These are phyloP conservation scores for Gonioctena quinquepunctata DNA, from an alignment of 1,140 invertebrate species.

Conservation along the genomic window DNA sequence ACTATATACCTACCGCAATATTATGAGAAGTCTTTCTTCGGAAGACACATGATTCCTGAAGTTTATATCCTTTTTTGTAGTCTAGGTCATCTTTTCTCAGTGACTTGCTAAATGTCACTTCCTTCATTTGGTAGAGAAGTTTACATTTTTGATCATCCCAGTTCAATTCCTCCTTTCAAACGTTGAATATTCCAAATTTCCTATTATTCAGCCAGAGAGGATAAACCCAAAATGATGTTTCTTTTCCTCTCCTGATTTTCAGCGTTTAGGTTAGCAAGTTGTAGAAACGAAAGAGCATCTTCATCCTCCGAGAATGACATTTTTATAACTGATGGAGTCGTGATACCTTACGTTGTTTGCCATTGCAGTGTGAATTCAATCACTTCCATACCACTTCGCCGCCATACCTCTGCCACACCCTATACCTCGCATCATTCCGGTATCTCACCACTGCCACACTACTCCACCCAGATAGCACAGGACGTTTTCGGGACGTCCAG, in stretches of 20 bases:
- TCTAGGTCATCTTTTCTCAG: slow-evolving; percentile 9
- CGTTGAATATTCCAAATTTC: slow-evolving; percentile 15
- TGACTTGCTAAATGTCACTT: slow-evolving; percentile 13
- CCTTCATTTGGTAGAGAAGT: slow-evolving; percentile 14
- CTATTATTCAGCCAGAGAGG: slow-evolving; percentile 20
- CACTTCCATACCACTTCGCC: slow-evolving; percentile 8
- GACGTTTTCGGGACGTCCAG: too few species aligned
- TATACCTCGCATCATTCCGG: not conserved
- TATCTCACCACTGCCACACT: not conserved
- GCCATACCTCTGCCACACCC: not conserved
- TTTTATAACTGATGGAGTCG: not conserved
- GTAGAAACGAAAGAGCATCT: not conserved
- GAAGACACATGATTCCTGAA: slow-evolving; percentile 10
- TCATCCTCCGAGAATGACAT: slow-evolving; percentile 4
- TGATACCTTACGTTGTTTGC: slow-evolving; percentile 8
- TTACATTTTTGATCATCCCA: slow-evolving; percentile 13
- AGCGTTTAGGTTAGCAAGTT: slow-evolving; percentile 2
- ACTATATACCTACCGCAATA: slow-evolving; percentile 16
- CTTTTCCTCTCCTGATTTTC: slow-evolving; percentile 18
- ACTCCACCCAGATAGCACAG: too few species aligned
- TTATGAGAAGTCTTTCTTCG: slow-evolving; percentile 15
- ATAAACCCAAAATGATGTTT: slow-evolving; percentile 2
- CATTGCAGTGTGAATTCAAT: slow-evolving; percentile 9
- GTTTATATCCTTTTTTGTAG: slow-evolving; percentile 20
- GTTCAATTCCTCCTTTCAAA: slow-evolving; percentile 13